phyloP scores from a whole-genome alignment of 2,113 vertebrate species.

The Pelmatolapia mariae region DNA sequence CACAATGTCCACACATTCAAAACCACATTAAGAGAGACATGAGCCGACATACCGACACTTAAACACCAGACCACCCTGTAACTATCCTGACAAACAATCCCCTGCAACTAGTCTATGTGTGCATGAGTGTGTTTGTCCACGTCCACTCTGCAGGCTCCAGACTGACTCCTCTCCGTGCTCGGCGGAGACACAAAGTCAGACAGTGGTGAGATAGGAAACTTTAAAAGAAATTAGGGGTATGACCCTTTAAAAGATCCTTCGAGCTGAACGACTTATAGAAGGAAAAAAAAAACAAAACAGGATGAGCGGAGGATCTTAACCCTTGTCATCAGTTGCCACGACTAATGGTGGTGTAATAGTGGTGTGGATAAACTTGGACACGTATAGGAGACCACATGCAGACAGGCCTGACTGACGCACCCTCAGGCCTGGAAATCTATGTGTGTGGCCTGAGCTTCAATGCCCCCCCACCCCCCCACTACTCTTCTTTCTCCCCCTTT shows the following conservation, averaged over 20 bases:
- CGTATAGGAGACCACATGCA: conserved; percentile 43
- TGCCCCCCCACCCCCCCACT: fast-evolving
- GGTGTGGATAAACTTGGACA: conserved; percentile 54
- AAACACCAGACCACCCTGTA: conserved; percentile 56
- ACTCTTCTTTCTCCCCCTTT: background rate
- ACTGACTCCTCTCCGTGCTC: conserved; percentile 25
- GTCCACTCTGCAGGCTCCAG: conserved; percentile 40
- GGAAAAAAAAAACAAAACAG: background rate
- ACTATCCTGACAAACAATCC: conserved; percentile 34
- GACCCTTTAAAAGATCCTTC: background rate
- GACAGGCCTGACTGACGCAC: conserved; percentile 46
- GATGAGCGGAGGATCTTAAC: background rate
- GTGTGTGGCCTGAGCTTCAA: conserved; percentile 53
- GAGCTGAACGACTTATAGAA: background rate
- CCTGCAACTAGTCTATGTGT: background rate
- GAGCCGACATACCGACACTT: conserved; percentile 21
- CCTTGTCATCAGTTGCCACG: conserved; percentile 26
- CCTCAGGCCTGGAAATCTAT: conserved; percentile 45
- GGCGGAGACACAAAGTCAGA: conserved; percentile 26
- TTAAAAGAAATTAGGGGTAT: background rate
- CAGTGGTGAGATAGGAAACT: conserved; percentile 27
- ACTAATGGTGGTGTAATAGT: conserved; percentile 48
- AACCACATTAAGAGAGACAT: conserved; percentile 41
- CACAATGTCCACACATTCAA: conserved; percentile 21
- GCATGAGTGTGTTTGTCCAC: background rate